These are phyloP conservation scores for Athalia cordata DNA, from an alignment of 2,888 invertebrate genomes.

Conservation along the genomic window DNA sequence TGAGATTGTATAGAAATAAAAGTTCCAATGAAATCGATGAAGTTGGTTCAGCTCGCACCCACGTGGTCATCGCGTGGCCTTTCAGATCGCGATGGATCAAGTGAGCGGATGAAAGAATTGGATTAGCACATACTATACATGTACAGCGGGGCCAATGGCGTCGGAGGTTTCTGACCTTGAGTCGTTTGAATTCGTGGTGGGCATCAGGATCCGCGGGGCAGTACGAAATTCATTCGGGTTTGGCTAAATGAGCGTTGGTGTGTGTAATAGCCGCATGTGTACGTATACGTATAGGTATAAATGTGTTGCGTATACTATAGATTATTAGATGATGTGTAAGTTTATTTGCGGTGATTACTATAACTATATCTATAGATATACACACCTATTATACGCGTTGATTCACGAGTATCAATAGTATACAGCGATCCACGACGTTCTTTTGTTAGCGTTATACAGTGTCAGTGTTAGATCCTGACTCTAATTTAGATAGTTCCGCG, in stretches of 20 bases:
- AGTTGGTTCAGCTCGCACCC: too few relatives aligned
- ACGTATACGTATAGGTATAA: too few relatives aligned
- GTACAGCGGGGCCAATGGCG: not conserved
- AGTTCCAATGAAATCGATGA: too few relatives aligned
- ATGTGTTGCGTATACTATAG: too few relatives aligned
- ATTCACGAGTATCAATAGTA: too few relatives aligned
- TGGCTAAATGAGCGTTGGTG: not conserved
- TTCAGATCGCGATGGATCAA: not conserved
- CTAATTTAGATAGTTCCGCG: constrained; percentile 69
- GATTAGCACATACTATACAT: not conserved
- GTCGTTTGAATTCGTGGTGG: constrained; percentile 14
- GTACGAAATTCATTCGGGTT: not conserved
- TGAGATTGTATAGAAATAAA: too few relatives aligned
- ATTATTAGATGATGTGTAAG: too few relatives aligned
- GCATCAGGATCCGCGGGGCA: not conserved
- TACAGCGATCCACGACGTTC: too few relatives aligned
- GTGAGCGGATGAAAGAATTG: constrained; percentile 9
- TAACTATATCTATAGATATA: too few relatives aligned
- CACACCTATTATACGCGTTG: too few relatives aligned
- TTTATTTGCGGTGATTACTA: too few relatives aligned
- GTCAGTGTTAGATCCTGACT: constrained; percentile 58
- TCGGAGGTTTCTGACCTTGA: constrained; percentile 19
- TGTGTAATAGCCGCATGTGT: too few relatives aligned
- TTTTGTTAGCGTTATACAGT: not conserved
- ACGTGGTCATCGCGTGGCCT: not conserved